These are phyloP conservation scores for Nannoperca australis DNA, from an alignment of 2,797 vertebrate species.

Conservation along the genomic window DNA sequence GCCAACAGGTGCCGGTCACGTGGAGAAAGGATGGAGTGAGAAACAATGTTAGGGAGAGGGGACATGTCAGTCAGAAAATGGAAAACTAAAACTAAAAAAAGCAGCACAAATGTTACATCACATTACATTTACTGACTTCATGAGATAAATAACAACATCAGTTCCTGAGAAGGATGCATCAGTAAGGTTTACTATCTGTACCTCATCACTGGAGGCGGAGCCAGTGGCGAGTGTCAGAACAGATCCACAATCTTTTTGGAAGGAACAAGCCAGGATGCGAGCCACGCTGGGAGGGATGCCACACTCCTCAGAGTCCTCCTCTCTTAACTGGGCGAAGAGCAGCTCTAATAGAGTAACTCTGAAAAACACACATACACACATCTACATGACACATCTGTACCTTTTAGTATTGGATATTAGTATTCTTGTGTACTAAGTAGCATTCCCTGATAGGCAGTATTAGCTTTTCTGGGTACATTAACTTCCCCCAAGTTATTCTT, in stretches of 20 bases:
- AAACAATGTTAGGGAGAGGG: not conserved
- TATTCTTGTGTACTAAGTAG: not conserved
- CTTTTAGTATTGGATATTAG: not conserved
- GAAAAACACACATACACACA: constrained; percentile 34
- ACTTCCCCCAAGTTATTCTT: not conserved
- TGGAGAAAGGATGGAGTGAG: not conserved
- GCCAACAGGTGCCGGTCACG: constrained; percentile 13
- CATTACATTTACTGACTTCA: not conserved
- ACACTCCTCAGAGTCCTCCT: constrained; percentile 74
- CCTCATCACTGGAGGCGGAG: constrained; percentile 85
- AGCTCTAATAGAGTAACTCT: constrained; percentile 92
- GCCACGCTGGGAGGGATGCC: constrained; percentile 81
- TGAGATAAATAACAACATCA: not conserved
- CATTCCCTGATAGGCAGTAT: not conserved
- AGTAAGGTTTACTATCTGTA: constrained; percentile 56
- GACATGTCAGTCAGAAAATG: not conserved
- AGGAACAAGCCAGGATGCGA: constrained; percentile 86
- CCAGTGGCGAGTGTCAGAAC: constrained; percentile 87
- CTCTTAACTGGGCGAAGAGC: constrained; percentile 84
- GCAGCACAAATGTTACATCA: not conserved
- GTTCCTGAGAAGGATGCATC: not conserved
- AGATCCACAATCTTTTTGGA: constrained; percentile 86
- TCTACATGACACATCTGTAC: not conserved
- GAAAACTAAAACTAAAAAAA: not conserved
- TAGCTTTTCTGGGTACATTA: not conserved